Evolutionary conservation across 2,888 invertebrate genomes (phyloP).

Genomic region (Coremacera marginata): DNA sequence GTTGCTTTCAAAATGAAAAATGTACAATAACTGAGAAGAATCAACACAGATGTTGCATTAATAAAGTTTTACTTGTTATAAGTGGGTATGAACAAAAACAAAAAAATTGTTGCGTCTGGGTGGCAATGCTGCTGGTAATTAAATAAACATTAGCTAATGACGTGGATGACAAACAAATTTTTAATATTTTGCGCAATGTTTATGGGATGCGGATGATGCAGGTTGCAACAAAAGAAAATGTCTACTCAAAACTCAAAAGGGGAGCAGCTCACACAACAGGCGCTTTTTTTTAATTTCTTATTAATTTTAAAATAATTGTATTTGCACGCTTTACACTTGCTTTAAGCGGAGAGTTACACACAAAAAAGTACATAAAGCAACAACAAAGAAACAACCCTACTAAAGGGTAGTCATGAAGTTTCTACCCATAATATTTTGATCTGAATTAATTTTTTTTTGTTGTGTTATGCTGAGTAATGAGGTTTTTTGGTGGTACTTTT

Average conservation of each 20-base stretch:
- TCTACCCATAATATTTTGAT: neutral
- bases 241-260: neutral
- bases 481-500: slow-evolving; percentile 1
- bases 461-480: slow-evolving; percentile 1
- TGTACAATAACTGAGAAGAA: neutral
- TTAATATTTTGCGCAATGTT: neutral
- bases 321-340: slow-evolving; percentile 18
- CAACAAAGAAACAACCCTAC: slow-evolving; percentile 6
- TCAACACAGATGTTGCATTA: slow-evolving; percentile 2
- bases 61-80: neutral
- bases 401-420: neutral
- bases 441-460: neutral
- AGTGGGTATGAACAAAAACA: neutral
- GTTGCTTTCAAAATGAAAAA: neutral
- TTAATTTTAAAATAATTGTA: slow-evolving; percentile 24
- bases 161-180: slow-evolving; percentile 4
- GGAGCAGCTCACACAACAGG: neutral
- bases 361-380: neutral
- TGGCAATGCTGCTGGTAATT: slow-evolving; percentile 22
- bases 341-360: neutral
- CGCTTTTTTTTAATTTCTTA: slow-evolving; percentile 12
- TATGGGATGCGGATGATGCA: neutral
- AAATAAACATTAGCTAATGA: slow-evolving; percentile 31
- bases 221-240: neutral
- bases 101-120: neutral